phyloP scores from a whole-genome alignment of 2,797 vertebrate genomes.

The Tympanoctomys barrerae region DNA sequence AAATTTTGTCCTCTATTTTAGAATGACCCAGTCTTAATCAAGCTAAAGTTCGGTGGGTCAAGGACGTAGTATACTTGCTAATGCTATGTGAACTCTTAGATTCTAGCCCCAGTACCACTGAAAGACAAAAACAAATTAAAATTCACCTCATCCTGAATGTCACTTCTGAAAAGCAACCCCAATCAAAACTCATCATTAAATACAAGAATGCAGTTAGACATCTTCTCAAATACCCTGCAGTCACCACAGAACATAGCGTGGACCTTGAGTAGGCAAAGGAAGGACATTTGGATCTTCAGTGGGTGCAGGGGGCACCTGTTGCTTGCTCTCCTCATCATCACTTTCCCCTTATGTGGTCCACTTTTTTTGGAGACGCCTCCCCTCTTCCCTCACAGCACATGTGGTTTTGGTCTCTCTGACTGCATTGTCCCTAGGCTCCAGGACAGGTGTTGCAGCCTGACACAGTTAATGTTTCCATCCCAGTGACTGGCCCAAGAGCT shows the following conservation, averaged over 20 bases:
- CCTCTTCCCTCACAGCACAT: neutral
- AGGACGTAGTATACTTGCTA: neutral
- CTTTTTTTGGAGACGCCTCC: neutral
- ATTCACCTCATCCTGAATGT: constrained; percentile 10
- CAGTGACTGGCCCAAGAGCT: neutral
- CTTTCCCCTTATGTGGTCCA: neutral
- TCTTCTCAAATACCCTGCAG: neutral
- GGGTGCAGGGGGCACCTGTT: neutral
- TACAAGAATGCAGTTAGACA: neutral
- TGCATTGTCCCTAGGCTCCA: neutral
- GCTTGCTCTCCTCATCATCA: neutral
- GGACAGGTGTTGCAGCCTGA: neutral
- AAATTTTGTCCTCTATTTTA: constrained; percentile 35
- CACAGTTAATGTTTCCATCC: neutral
- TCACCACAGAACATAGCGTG: neutral
- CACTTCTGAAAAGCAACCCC: constrained; percentile 38
- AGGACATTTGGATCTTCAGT: neutral
- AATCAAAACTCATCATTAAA: neutral
- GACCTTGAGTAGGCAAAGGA: neutral
- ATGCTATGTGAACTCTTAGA: neutral
- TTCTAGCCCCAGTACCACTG: neutral
- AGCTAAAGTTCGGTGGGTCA: constrained; percentile 15
- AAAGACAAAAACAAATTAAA: neutral
- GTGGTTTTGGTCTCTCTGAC: neutral
- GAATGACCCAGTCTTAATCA: neutral